A percentile compares a stretch with the other conserved stretches of the same genome.
phyloP scores from a whole-genome alignment of 2,113 vertebrate genomes.

The Strigops habroptila region DNA sequence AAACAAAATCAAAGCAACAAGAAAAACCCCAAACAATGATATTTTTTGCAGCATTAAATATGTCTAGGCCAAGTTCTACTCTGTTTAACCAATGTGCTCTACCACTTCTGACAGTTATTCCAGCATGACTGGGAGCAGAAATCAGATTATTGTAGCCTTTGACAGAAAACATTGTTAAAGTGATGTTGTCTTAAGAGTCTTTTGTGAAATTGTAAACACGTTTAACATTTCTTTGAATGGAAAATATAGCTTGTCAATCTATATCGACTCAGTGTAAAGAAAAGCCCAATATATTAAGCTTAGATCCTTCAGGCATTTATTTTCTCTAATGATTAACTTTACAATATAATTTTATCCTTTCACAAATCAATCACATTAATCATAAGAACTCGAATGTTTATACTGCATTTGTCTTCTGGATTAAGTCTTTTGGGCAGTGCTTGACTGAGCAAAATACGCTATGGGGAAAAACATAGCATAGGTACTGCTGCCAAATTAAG shows the following conservation, averaged over 20 bases:
- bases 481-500: not conserved
- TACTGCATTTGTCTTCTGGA: not conserved
- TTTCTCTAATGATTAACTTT: constrained; percentile 52
- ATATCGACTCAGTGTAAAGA: constrained; percentile 31
- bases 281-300: constrained; percentile 3
- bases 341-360: constrained; percentile 46
- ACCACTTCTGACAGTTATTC: not conserved
- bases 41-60: not conserved
- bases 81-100: not conserved
- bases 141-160: constrained; percentile 7
- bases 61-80: not conserved
- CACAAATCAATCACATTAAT: constrained; percentile 47
- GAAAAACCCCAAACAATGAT: not conserved
- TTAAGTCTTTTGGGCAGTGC: not conserved
- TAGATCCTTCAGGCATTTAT: constrained; percentile 6
- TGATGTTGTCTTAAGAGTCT: constrained; percentile 17
- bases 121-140: not conserved
- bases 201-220: constrained; percentile 17
- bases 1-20: not conserved
- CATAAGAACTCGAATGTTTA: constrained; percentile 20
- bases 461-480: not conserved
- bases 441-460: not conserved
- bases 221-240: constrained; percentile 30
- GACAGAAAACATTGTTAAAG: constrained; percentile 32
- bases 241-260: constrained; percentile 34